Percentiles rank a stretch among this genome's conserved stretches.
Conservation (phyloP, 2,797 vertebrate genomes). For the Sebastes cheni region DNA sequence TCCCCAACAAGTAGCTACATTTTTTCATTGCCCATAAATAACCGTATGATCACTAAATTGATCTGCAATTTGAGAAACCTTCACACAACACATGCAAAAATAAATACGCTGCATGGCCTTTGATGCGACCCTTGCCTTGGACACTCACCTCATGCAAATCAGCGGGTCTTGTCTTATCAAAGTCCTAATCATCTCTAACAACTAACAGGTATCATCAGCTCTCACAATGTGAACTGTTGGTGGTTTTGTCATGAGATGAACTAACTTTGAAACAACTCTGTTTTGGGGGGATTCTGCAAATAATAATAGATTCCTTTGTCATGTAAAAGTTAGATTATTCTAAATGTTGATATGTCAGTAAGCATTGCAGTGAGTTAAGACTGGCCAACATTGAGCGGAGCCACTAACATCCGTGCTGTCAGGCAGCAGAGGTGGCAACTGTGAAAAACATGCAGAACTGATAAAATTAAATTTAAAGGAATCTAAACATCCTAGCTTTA, state of each 20-base stretch:
- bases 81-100: slow-evolving; percentile 51
- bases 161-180: slow-evolving; percentile 22
- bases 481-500: neutral
- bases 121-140: slow-evolving; percentile 7
- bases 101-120: slow-evolving; percentile 32
- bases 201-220: neutral
- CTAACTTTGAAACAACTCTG: slow-evolving; percentile 1
- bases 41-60: slow-evolving; percentile 12
- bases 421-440: slow-evolving; percentile 18
- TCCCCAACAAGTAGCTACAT: slow-evolving; percentile 11
- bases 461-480: slow-evolving; percentile 15
- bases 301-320: neutral
- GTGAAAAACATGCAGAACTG: slow-evolving; percentile 26
- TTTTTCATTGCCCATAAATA: slow-evolving; percentile 31
- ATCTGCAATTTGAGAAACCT: slow-evolving; percentile 33
- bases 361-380: slow-evolving; percentile 24
- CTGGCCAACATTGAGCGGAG: slow-evolving; percentile 12
- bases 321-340: neutral
- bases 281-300: neutral
- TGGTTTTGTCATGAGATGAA: neutral
- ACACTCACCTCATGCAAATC: slow-evolving; percentile 15
- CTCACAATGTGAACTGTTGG: neutral
- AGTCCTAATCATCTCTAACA: neutral
- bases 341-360: neutral
- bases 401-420: slow-evolving; percentile 11